phyloP scores from a whole-genome alignment of 2,113 vertebrate genomes.

The Aspiorhynchus laticeps region DNA sequence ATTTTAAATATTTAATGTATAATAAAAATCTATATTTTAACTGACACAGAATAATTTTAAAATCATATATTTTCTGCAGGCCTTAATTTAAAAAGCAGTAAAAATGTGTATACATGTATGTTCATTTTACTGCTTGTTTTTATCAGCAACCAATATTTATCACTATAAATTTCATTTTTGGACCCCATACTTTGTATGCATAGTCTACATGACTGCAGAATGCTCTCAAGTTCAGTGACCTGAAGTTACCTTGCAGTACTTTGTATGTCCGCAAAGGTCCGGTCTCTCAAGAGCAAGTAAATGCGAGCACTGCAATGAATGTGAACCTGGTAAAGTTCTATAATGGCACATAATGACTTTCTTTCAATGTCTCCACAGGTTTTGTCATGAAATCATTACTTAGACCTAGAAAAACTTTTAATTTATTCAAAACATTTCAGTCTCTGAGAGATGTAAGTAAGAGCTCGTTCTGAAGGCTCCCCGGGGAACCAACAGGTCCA shows the following conservation, averaged over 20 bases:
- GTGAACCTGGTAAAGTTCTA: not conserved
- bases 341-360: constrained; percentile 5
- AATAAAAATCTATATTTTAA: not conserved
- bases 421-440: constrained; percentile 24
- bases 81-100: not conserved
- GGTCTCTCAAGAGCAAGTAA: not conserved
- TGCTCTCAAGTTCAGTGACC: not conserved
- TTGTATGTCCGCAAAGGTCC: not conserved
- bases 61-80: not conserved
- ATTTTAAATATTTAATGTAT: not conserved
- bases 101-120: not conserved
- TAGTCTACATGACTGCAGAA: not conserved
- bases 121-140: too few species aligned
- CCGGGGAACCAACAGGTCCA: constrained; percentile 4
- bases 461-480: not conserved
- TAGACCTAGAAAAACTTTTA: not conserved
- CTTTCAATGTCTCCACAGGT: not conserved
- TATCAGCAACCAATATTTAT: not conserved
- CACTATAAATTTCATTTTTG: not conserved
- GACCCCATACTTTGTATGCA: not conserved
- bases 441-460: not conserved
- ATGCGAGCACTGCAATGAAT: not conserved
- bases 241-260: not conserved
- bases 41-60: not conserved
- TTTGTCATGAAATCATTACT: constrained; percentile 13